Evolutionary conservation across 2,888 invertebrate species (phyloP).

Genomic region (Melanchra persicariae): DNA sequence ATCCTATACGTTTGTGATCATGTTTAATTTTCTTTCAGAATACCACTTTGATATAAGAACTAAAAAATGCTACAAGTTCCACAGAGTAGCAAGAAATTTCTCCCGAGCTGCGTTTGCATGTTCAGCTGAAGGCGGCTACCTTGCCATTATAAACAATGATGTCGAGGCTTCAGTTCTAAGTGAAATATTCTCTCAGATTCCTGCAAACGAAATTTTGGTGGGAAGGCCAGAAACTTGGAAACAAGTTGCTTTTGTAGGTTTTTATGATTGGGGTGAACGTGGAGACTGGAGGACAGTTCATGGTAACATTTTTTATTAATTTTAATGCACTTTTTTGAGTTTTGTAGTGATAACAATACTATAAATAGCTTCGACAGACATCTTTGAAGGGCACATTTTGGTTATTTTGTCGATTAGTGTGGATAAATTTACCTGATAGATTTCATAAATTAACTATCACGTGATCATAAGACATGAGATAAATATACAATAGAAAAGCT

Average conservation of each 20-base stretch:
- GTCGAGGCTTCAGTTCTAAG: constrained; percentile 66
- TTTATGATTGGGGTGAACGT: constrained; percentile 70
- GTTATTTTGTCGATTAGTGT: too few species aligned
- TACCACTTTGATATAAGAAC: constrained; percentile 71
- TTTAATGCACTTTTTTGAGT: not conserved
- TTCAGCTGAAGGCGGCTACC: constrained; percentile 74
- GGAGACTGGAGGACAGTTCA: constrained; percentile 74
- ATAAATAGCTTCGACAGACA: too few species aligned
- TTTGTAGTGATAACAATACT: too few species aligned
- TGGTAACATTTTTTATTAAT: constrained; percentile 60
- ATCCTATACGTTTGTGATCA: not conserved
- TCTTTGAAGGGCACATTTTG: too few species aligned
- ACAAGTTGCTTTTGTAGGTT: constrained; percentile 68
- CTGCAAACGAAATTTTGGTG: constrained; percentile 49
- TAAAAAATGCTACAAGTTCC: constrained; percentile 79
- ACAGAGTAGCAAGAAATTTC: constrained; percentile 71
- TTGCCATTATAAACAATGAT: constrained; percentile 75
- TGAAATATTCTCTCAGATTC: constrained; percentile 67
- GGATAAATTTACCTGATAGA: too few species aligned
- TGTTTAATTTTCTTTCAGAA: constrained; percentile 59
- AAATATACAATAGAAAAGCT: too few species aligned
- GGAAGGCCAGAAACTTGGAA: constrained; percentile 51
- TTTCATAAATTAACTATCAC: too few species aligned
- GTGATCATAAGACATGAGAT: too few species aligned
- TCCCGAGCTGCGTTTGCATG: constrained; percentile 75